These are phyloP conservation scores for Agrilus planipennis DNA, from an alignment of 1,140 invertebrate species.

Conservation along the genomic window DNA sequence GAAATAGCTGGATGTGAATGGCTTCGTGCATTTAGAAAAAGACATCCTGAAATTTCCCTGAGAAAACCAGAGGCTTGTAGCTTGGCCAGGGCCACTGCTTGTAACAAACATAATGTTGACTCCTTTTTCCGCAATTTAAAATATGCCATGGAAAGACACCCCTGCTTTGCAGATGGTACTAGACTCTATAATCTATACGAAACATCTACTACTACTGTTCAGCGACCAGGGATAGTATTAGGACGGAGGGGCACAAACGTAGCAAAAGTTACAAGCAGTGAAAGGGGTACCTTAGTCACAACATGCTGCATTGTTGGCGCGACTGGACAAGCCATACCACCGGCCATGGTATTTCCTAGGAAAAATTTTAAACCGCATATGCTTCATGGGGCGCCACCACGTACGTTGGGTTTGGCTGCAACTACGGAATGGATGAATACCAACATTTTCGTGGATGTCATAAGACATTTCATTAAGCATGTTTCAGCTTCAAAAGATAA, in stretches of 20 bases:
- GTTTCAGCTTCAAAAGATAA: conserved; percentile 23
- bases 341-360: conserved; percentile 25
- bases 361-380: conserved; percentile 27
- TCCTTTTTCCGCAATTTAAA: conserved; percentile 24
- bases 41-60: conserved; percentile 29
- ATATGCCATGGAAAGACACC: conserved; percentile 12
- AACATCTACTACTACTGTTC: conserved; percentile 35
- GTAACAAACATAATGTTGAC: conserved; percentile 24
- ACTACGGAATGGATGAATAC: conserved; percentile 35
- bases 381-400: conserved; percentile 27
- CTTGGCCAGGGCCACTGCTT: conserved; percentile 24
- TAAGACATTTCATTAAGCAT: conserved; percentile 35
- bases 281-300: conserved; percentile 35
- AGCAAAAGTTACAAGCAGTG: conserved; percentile 29
- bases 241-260: conserved; percentile 29
- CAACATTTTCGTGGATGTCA: conserved; percentile 33
- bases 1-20: conserved; percentile 30
- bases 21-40: conserved; percentile 29
- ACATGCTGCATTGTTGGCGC: conserved; percentile 30
- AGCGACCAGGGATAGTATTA: conserved; percentile 24
- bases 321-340: conserved; percentile 16
- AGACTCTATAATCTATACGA: conserved; percentile 34
- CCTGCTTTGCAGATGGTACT: conserved; percentile 20
- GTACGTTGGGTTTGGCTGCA: conserved; percentile 27
- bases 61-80: conserved; percentile 30